Percentiles rank a stretch among this genome's conserved stretches.
These are phyloP conservation scores for Dermolepida albohirtum DNA, from an alignment of 2,888 invertebrate genomes.

Conservation along the genomic window DNA sequence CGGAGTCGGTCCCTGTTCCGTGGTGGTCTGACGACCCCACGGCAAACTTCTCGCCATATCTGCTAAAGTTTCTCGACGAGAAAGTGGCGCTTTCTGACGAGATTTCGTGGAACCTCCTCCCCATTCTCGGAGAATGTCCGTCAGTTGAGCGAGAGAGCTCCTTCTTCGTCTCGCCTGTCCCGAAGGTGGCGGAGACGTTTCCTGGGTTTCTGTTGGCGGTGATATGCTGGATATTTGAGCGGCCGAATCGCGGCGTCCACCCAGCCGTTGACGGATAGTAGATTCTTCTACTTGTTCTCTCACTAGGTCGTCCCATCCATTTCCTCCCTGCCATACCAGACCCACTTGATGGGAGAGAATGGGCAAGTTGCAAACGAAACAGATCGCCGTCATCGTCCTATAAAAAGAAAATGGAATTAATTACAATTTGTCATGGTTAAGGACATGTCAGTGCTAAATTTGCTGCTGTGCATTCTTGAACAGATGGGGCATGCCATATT, in stretches of 20 bases:
- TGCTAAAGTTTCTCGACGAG: conserved; percentile 87
- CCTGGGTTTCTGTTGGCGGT: conserved; percentile 80
- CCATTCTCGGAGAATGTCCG: conserved; percentile 90
- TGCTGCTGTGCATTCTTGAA: conserved; percentile 47
- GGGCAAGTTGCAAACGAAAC: conserved; percentile 96
- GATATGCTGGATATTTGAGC: conserved; percentile 88
- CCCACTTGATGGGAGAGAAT: conserved; percentile 95
- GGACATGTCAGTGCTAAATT: conserved; percentile 29
- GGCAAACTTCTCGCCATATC: conserved; percentile 88
- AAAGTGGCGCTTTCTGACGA: conserved; percentile 75
- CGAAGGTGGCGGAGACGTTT: conserved; percentile 74
- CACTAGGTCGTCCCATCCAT: conserved; percentile 94
- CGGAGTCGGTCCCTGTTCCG: conserved; percentile 65
- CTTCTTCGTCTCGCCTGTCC: conserved; percentile 79
- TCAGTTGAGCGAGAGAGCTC: conserved; percentile 88
- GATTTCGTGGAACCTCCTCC: conserved; percentile 74
- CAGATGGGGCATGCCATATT: conserved; percentile 34
- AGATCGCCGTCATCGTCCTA: conserved; percentile 95
- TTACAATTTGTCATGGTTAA: conserved; percentile 5
- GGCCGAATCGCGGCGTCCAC: conserved; percentile 89
- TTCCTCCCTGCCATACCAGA: conserved; percentile 92
- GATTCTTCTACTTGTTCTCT: conserved; percentile 89
- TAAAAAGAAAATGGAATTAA: conserved; percentile 47
- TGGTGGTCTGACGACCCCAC: conserved; percentile 78
- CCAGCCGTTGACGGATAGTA: conserved; percentile 85